A percentile compares a stretch with the other conserved stretches of the same genome.
Evolutionary conservation across 2,113 vertebrate genomes (phyloP).

Genomic region (Sphaerodactylus townsendi): DNA sequence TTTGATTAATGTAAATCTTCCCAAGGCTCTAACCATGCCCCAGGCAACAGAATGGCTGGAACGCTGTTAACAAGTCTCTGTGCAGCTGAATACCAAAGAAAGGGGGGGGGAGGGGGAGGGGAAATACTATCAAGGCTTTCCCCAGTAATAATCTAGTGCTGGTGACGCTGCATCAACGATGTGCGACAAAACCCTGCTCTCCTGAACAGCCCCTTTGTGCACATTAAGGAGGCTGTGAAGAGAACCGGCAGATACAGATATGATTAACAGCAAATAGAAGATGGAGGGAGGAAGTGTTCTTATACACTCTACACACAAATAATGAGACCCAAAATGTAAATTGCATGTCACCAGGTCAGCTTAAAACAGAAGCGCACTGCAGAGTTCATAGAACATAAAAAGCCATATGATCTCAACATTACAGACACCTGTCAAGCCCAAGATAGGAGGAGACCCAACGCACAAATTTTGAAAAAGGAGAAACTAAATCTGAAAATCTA

Average conservation of each 20-base stretch:
- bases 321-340: background rate
- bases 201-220: rapidly evolving
- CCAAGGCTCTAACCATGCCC: slow-evolving; percentile 61
- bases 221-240: background rate
- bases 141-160: slow-evolving; percentile 32
- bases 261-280: background rate
- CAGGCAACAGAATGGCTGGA: slow-evolving; percentile 57
- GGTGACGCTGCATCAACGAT: background rate
- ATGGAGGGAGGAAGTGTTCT: background rate
- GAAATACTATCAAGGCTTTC: background rate
- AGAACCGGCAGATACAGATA: background rate
- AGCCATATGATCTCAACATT: slow-evolving; percentile 39
- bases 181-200: slow-evolving; percentile 7
- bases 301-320: background rate
- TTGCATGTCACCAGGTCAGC: background rate
- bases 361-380: background rate
- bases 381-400: slow-evolving; percentile 33
- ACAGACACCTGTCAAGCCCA: background rate
- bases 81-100: slow-evolving; percentile 13
- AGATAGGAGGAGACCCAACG: background rate
- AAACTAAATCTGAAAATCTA: background rate
- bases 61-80: slow-evolving; percentile 47
- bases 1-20: slow-evolving; percentile 75
- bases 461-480: background rate
- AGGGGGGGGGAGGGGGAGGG: background rate